Conservation (phyloP, 2,113 vertebrate species). For the Recurvirostra avosetta region DNA sequence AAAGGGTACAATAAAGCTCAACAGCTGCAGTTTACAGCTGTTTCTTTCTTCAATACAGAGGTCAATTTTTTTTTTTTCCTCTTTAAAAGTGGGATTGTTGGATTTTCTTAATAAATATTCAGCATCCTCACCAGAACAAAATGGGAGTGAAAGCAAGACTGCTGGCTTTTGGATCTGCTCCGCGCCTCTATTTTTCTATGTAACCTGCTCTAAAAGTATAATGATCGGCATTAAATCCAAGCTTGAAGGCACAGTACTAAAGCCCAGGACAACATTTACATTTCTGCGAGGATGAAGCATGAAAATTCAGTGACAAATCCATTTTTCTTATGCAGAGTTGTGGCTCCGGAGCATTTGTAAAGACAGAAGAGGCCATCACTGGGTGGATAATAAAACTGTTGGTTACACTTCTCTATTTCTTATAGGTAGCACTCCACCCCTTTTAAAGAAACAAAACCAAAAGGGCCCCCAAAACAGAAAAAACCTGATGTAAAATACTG, state of each 20-base stretch:
- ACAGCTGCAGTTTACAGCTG: slow-evolving; percentile 24
- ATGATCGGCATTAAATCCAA: slow-evolving; percentile 70
- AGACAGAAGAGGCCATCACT: slow-evolving; percentile 23
- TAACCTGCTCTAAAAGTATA: slow-evolving; percentile 70
- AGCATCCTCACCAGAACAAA: slow-evolving; percentile 45
- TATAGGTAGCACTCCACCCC: neutral
- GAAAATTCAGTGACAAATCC: slow-evolving; percentile 73
- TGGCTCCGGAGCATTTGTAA: slow-evolving; percentile 44
- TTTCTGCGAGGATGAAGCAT: slow-evolving; percentile 64
- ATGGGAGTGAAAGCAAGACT: slow-evolving; percentile 41
- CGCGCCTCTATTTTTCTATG: slow-evolving; percentile 57
- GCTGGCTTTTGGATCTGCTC: slow-evolving; percentile 50
- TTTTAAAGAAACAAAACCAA: neutral
- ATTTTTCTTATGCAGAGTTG: slow-evolving; percentile 68
- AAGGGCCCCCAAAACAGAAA: neutral
- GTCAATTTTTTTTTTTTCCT: neutral
- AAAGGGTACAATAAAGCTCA: neutral
- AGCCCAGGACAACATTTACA: slow-evolving; percentile 74
- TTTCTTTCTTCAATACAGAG: neutral
- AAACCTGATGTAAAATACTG: neutral
- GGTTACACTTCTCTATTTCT: neutral
- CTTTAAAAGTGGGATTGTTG: slow-evolving; percentile 21
- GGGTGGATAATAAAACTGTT: neutral
- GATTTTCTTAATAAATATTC: slow-evolving; percentile 62
- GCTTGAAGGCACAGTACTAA: slow-evolving; percentile 65